A percentile compares a stretch with the other conserved stretches of the same genome.
phyloP scores from a whole-genome alignment of 2,888 invertebrate species.

The Nephrotoma flavescens region DNA sequence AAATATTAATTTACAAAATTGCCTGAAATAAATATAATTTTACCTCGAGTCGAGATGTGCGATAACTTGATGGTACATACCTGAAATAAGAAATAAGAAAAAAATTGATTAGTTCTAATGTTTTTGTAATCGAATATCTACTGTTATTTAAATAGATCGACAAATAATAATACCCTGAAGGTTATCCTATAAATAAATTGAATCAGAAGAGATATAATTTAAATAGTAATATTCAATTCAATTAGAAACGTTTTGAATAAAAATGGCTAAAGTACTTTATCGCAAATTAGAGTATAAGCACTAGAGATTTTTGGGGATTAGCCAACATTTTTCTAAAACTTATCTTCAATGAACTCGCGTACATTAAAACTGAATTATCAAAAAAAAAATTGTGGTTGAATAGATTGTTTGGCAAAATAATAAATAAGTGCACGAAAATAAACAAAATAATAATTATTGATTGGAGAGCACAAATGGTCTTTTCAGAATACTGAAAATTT shows the following conservation, averaged over 20 bases:
- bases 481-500: not conserved
- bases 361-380: not conserved
- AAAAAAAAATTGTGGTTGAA: not conserved
- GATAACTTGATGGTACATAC: not conserved
- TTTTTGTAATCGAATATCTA: not conserved
- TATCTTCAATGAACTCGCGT: not conserved
- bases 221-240: too few species aligned
- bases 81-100: not conserved
- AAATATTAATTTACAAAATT: not conserved
- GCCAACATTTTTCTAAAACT: not conserved
- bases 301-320: not conserved
- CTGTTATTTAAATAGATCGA: too few species aligned
- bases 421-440: not conserved
- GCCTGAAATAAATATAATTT: not conserved
- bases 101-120: not conserved
- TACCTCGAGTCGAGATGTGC: not conserved
- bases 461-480: not conserved
- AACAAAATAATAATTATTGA: not conserved
- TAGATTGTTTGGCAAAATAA: not conserved
- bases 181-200: too few species aligned
- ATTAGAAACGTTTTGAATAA: not conserved
- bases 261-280: not conserved
- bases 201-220: too few species aligned
- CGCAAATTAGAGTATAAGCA: not conserved
- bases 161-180: too few species aligned